A percentile compares a stretch with the other conserved stretches of the same genome.
These are phyloP conservation scores for Holotrichia oblita DNA, from an alignment of 1,140 invertebrate genomes.

Conservation along the genomic window DNA sequence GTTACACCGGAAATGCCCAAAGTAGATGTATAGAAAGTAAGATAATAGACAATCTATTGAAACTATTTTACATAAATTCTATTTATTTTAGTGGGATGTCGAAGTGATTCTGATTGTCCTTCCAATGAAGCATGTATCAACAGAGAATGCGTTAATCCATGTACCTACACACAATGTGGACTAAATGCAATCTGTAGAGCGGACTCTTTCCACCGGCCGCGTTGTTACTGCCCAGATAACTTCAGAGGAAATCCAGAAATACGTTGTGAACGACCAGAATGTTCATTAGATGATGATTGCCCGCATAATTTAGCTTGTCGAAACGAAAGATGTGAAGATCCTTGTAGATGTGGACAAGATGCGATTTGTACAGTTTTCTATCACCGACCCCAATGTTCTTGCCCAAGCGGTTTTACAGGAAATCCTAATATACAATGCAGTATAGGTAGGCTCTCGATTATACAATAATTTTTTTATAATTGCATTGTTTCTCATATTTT, in stretches of 20 bases:
- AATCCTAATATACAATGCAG: constrained; percentile 77
- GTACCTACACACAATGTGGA: constrained; percentile 83
- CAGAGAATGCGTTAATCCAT: constrained; percentile 83
- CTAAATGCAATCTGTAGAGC: constrained; percentile 79
- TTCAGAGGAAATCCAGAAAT: constrained; percentile 80
- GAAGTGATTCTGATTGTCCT: constrained; percentile 85
- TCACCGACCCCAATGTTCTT: constrained; percentile 81
- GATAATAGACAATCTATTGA: constrained; percentile 45
- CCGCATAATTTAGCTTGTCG: constrained; percentile 78
- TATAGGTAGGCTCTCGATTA: constrained; percentile 62
- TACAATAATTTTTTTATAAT: neutral
- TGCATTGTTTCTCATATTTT: neutral
- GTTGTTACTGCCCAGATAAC: constrained; percentile 81
- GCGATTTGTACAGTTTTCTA: constrained; percentile 80
- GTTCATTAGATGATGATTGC: constrained; percentile 76
- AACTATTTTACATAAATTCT: neutral
- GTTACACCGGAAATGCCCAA: constrained; percentile 86
- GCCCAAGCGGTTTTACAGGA: constrained; percentile 83
- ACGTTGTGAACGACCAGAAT: constrained; percentile 81
- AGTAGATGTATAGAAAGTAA: constrained; percentile 79
- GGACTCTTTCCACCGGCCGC: constrained; percentile 75
- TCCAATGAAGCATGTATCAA: constrained; percentile 85
- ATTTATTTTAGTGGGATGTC: constrained; percentile 77
- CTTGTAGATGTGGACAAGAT: constrained; percentile 76
- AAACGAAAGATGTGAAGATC: constrained; percentile 79